Evolutionary conservation across 2,113 vertebrate genomes (phyloP), one percentile per base, ranked within the genome.

Genomic region (Stictonetta naevosa): DNA sequence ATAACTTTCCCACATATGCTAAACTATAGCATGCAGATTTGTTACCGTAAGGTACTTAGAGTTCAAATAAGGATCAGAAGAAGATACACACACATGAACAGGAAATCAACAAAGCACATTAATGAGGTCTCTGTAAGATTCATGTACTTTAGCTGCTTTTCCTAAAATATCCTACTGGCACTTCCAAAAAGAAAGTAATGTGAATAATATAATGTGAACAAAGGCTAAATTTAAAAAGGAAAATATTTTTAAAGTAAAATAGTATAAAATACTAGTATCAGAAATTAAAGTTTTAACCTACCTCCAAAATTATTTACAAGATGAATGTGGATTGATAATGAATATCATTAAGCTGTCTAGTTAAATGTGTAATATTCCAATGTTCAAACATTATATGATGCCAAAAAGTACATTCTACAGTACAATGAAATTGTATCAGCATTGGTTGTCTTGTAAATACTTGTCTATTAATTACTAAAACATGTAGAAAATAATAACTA

Each of bases 401-500:
- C 8, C 8, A 44, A 48, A 62, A 66, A 53, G 6, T 34, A 42
- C 2, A 21, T 62, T 53, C 36, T 83, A 15, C 14, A 42, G 21
- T 13, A 79, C 36, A 75, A 72, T 6, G 56, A 67, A 60, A 29
- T 8, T 63, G 34, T 2, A 0, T 34, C 34, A 48, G 0, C 7
- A 31, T 6, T 83, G 13, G 5, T 34, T 81, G 26, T 20, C 34
- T 15, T 2, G 4, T 6, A 33, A 9, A 40, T 2, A 3, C 7
- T 62, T 88, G 69, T 34, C 28, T 77, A 36, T 22, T 66, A 28
- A 25, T 44, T 63, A 46, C 13, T 48, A 55, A 86, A 77, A 56
- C 10, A 44, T 0, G 1, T 2, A 42, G 3, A 29, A 19, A 71
- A 34, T 3, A 58, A 40, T 13, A 84, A 69, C 3, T 3, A 36